Conservation (phyloP, 2,113 vertebrate genomes). For the Neotoma lepida region DNA sequence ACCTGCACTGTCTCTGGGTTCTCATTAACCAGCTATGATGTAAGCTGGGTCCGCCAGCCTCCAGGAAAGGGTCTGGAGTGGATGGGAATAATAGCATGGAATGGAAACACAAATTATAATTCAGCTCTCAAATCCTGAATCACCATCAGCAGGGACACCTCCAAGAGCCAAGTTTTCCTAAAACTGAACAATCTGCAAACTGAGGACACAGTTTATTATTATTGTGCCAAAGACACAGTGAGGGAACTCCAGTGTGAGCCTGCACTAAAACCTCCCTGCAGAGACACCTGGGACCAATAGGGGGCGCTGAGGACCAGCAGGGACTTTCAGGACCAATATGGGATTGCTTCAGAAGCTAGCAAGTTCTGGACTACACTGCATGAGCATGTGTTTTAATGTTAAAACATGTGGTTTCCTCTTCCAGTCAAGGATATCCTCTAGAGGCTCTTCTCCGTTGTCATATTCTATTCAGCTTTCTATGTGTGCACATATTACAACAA, state of each 20-base stretch:
- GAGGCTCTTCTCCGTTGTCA: neutral
- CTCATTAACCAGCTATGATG: neutral
- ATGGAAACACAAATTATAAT: no score
- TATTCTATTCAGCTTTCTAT: no score
- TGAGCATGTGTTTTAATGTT: neutral
- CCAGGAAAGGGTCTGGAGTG: neutral
- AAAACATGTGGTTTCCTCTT: neutral
- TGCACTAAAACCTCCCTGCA: no score
- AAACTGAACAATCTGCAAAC: no score
- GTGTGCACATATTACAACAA: neutral
- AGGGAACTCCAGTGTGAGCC: no score
- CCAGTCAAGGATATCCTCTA: neutral
- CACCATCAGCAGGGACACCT: no score
- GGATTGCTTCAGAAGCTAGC: neutral
- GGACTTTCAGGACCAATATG: neutral
- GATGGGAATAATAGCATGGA: neutral
- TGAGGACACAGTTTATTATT: no score
- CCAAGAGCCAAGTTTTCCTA: no score
- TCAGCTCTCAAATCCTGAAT: no score
- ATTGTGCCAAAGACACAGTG: no score
- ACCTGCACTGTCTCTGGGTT: neutral
- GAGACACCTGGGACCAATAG: no score
- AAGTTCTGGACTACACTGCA: neutral
- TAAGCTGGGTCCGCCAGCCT: neutral
- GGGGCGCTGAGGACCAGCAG: fast-evolving